A percentile compares a stretch with the other conserved stretches of the same genome.
phyloP scores from a whole-genome alignment of 2,113 vertebrate genomes.

The Theristicus caerulescens region DNA sequence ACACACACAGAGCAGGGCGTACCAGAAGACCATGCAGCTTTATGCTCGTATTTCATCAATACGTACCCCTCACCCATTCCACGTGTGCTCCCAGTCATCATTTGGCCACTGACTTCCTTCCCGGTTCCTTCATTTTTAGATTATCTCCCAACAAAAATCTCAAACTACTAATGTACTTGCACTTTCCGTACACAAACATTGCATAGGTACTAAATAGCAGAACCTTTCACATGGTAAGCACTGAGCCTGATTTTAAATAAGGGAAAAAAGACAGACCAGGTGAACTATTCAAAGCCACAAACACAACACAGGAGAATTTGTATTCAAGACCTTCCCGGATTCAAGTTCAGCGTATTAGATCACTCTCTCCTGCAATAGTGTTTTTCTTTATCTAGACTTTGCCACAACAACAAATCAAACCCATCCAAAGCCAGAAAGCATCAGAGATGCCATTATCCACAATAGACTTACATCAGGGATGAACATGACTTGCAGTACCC shows the following conservation, averaged over 20 bases:
- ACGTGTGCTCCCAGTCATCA: rapidly evolving
- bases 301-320: background rate
- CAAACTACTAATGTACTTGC: background rate
- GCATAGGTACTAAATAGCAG: background rate
- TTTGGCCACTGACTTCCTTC: background rate
- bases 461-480: background rate
- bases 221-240: background rate
- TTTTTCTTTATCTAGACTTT: conserved; percentile 17
- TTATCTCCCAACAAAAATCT: background rate
- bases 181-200: background rate
- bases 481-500: background rate
- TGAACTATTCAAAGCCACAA: background rate
- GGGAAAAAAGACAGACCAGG: background rate
- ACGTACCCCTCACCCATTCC: background rate
- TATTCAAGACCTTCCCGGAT: background rate
- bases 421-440: background rate
- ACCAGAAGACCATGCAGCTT: background rate
- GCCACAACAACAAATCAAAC: conserved; percentile 42
- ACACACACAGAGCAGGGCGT: background rate
- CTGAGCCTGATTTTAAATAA: background rate
- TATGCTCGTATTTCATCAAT: background rate
- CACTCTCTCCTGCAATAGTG: background rate
- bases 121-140: background rate
- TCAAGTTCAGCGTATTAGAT: background rate
- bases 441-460: conserved; percentile 20